Base-by-base conservation (phyloP, 2,888 invertebrate genomes). In the Tetanocera ferruginea region DNA sequence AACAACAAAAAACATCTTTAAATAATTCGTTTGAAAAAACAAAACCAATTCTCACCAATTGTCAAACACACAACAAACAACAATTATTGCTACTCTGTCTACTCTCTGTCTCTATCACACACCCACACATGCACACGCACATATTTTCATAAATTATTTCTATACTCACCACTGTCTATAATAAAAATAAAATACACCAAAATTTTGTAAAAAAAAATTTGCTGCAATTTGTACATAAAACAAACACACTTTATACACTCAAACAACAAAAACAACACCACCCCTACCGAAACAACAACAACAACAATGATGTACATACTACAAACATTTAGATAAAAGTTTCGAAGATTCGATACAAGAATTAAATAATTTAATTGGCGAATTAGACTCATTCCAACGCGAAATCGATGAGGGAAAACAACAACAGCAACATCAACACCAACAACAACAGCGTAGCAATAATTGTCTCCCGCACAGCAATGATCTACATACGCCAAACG, bases 341-440 rank as follows among this genome's bases (percentile, higher is more conserved):
- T 90, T 90, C 85, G 90, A 90, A 88, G 90, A 90, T 84, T 90
- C 90, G 82, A 89, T 90, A 83, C 88, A 90, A 87, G 90, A 90
- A 85, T 82, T 90, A 84, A 90, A 90, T 85, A 90, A 90, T 89
- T 87, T 90, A 86, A 90, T 90, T 88, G 90, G 90, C 87, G 90
- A 90, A 89, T 85, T 90, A 86, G 90, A 90, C 87, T 88, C 89
- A 80, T 90, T 90, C 83, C 90, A 90, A 90, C 89, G 89, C 80
- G 90, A 90, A 83, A 90, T 90, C 82, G 90, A 90, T 85, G 86
- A 86, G 81, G 86, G 87, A 83, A 88, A 88, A 74, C 79, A 84
- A 81, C 84, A 81, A 75, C 79, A 83, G 74, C 71, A 81, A 73
- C 72, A 79, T 73, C 78, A 84, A 69, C 77, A 78, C 57, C 77